Percentiles rank a stretch among this genome's conserved stretches.
These are phyloP conservation scores for Helicoverpa assulta DNA, from an alignment of 2,888 invertebrate genomes.

Conservation along the genomic window DNA sequence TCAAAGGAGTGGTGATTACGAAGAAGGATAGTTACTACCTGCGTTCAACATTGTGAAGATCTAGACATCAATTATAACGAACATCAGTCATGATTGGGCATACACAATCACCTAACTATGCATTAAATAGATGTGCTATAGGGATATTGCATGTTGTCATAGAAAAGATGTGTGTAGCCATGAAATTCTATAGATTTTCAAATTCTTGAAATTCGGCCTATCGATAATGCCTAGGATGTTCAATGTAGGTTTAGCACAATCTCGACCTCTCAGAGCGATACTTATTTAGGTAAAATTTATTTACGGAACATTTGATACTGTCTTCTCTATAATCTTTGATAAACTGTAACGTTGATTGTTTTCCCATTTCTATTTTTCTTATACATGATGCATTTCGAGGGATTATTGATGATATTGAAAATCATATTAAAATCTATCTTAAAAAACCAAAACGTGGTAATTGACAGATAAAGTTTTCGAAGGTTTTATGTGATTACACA, in stretches of 20 bases:
- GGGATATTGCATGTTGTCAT: constrained; percentile 81
- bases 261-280: constrained; percentile 58
- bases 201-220: constrained; percentile 76
- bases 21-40: neutral
- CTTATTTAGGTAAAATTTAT: constrained; percentile 58
- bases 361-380: constrained; percentile 58
- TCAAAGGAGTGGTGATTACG: constrained; percentile 13
- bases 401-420: constrained; percentile 60
- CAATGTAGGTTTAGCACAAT: constrained; percentile 58
- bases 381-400: constrained; percentile 61
- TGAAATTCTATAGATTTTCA: constrained; percentile 73
- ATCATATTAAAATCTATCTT: constrained; percentile 51
- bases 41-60: neutral
- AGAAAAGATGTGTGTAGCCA: constrained; percentile 81
- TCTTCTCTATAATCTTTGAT: constrained; percentile 63
- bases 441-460: constrained; percentile 49
- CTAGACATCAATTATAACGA: neutral
- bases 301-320: constrained; percentile 65
- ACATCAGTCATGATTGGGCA: constrained; percentile 37
- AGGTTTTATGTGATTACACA: constrained; percentile 76
- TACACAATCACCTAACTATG: constrained; percentile 51
- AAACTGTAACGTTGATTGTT: constrained; percentile 61
- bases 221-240: constrained; percentile 69
- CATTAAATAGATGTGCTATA: constrained; percentile 81
- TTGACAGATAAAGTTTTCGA: constrained; percentile 73